Percentiles rank a stretch among this genome's conserved stretches.
These are phyloP conservation scores for Borostomias antarcticus DNA, from an alignment of 2,797 vertebrate genomes.

Conservation along the genomic window DNA sequence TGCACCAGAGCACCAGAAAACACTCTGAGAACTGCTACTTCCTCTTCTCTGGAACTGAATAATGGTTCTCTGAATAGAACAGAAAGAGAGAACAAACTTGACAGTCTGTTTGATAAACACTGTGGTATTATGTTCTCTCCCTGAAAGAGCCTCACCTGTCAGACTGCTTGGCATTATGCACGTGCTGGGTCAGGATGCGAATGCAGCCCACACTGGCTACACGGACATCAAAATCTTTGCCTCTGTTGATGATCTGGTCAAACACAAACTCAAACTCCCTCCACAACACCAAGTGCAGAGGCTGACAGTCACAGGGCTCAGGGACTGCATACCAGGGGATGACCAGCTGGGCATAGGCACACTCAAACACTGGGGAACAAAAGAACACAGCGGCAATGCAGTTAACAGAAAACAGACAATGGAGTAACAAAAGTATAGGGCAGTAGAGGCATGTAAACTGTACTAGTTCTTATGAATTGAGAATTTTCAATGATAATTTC, in stretches of 20 bases:
- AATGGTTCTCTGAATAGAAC: constrained; percentile 60
- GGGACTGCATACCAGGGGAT: constrained; percentile 72
- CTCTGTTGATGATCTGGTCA: constrained; percentile 63
- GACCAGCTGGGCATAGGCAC: constrained; percentile 72
- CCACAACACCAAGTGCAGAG: constrained; percentile 70
- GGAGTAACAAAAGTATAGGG: not conserved
- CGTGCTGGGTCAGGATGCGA: constrained; percentile 75
- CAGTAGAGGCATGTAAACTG: not conserved
- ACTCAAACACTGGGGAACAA: constrained; percentile 74
- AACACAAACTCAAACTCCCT: constrained; percentile 68
- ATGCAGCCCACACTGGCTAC: constrained; percentile 69
- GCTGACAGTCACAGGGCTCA: constrained; percentile 65
- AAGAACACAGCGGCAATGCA: constrained; percentile 1
- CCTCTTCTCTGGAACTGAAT: constrained; percentile 68
- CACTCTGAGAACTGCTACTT: constrained; percentile 69
- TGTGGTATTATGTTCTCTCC: not conserved
- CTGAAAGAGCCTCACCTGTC: constrained; percentile 61
- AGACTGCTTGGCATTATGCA: constrained; percentile 72
- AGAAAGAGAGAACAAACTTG: not conserved
- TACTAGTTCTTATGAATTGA: too few relatives aligned
- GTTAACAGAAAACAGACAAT: constrained; percentile 9
- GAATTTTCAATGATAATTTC: too few relatives aligned
- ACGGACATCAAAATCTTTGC: constrained; percentile 66
- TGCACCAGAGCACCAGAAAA: constrained; percentile 72
- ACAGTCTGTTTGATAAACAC: not conserved